Base-by-base conservation (phyloP, 2,888 invertebrate species). In the Leptopilina drosophilae region DNA sequence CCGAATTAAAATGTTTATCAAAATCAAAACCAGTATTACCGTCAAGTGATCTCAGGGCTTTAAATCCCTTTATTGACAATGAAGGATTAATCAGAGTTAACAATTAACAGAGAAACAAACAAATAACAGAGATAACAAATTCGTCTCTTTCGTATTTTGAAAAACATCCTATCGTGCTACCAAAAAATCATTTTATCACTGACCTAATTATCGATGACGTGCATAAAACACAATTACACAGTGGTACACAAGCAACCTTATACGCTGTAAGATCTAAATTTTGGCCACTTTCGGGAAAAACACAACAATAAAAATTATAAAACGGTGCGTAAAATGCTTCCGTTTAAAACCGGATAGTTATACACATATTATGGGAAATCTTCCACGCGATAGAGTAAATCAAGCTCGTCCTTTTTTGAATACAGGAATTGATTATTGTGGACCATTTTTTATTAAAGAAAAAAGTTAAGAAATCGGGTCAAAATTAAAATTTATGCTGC, bases 41-140 rank as follows among this genome's bases (percentile, higher is more conserved):
- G 42, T 64, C 56, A 33, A 77, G 42, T 53, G 26, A 59, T 26
- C n/a, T 81, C 4, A 8, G 20, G 0, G 12, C 76, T 12, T 20
- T 82, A 0, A 59, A 77, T 77, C 78, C 79, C 4, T 75, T 82
- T n/a, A 2, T 82, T 2, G 78, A 82, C 67, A 40, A 64, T 26
- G n/a, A 75, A 7, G 78, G 78, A 40, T 9, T 76, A 9, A n/a
- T 78, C 1, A 64, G 78, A 46, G 69, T 78, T 20, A 69, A 67
- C 1, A 62, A 69, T 14, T n/a, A n/a, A n/a, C n/a, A n/a, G n/a
- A n/a, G n/a, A n/a, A n/a, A n/a, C n/a, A n/a, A n/a, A n/a, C n/a
- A n/a, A n/a, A n/a, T n/a, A n/a, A n/a, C n/a, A n/a, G 40, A 62
- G 14, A 46, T 78, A 33, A 26, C 1, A 5, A 26, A 78, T 26